phyloP scores from a whole-genome alignment of 2,113 vertebrate genomes.

The Charina bottae region DNA sequence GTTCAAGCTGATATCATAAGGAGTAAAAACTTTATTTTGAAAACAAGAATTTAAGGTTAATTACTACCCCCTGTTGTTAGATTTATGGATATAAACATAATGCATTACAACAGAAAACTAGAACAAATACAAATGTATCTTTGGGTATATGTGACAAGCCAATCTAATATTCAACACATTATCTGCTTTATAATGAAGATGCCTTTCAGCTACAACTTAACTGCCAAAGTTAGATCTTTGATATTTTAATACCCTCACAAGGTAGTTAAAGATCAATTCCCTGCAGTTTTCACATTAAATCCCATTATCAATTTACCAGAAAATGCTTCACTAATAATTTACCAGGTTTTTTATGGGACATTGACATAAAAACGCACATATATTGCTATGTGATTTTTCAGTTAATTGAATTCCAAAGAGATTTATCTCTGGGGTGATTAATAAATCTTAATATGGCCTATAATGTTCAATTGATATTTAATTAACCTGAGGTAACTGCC shows the following conservation, averaged over 20 bases:
- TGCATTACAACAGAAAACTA: neutral
- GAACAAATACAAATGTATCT: neutral
- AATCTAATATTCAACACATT: neutral
- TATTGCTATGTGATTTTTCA: conserved; percentile 73
- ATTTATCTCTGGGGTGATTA: conserved; percentile 75
- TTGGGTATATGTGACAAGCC: too few relatives aligned
- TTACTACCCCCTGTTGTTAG: neutral
- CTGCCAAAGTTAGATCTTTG: neutral
- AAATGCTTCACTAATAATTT: conserved; percentile 61
- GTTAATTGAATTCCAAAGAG: conserved; percentile 75
- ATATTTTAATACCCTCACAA: neutral
- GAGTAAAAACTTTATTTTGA: neutral
- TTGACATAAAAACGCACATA: conserved; percentile 70
- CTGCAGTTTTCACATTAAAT: conserved; percentile 64
- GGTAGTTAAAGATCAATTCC: conserved; percentile 54
- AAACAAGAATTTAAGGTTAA: neutral
- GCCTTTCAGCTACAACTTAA: neutral
- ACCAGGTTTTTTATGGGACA: conserved; percentile 60
- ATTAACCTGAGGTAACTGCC: conserved; percentile 73
- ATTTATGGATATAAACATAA: neutral
- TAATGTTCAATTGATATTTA: conserved; percentile 75
- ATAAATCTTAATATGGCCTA: conserved; percentile 76
- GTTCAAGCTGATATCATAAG: neutral
- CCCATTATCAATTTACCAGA: conserved; percentile 62
- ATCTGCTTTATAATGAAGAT: neutral